These are phyloP conservation scores for Aradophagus sp. DNA, from an alignment of 1,140 invertebrate genomes.

Conservation along the genomic window DNA sequence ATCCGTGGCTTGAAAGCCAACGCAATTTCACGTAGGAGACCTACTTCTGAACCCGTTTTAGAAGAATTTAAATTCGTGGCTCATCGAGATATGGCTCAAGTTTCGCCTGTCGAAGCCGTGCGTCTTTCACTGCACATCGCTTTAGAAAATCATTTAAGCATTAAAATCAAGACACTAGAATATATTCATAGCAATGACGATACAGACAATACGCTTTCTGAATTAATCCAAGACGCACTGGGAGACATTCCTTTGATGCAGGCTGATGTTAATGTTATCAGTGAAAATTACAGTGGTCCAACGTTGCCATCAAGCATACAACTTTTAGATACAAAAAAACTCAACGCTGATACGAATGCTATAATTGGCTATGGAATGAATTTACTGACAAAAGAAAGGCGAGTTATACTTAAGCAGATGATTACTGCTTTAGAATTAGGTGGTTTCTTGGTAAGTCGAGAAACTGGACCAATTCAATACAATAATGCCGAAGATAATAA, in stretches of 20 bases:
- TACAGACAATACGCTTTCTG: slow-evolving; percentile 71
- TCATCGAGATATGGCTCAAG: slow-evolving; percentile 59
- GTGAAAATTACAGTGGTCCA: slow-evolving; percentile 64
- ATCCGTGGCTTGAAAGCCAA: slow-evolving; percentile 87
- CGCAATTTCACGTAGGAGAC: slow-evolving; percentile 82
- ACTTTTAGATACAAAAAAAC: slow-evolving; percentile 77
- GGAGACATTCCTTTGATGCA: slow-evolving; percentile 80
- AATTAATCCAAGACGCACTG: slow-evolving; percentile 76
- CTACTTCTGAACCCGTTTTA: slow-evolving; percentile 79
- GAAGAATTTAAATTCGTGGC: slow-evolving; percentile 85
- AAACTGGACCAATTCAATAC: slow-evolving; percentile 55
- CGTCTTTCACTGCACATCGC: slow-evolving; percentile 81
- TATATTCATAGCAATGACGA: slow-evolving; percentile 75
- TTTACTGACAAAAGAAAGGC: slow-evolving; percentile 53
- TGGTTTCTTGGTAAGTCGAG: slow-evolving; percentile 74
- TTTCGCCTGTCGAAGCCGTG: slow-evolving; percentile 72
- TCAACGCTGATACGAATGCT: slow-evolving; percentile 74
- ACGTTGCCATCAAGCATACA: slow-evolving; percentile 69
- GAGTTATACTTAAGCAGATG: slow-evolving; percentile 57
- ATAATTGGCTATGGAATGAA: slow-evolving; percentile 74
- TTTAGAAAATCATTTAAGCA: slow-evolving; percentile 83
- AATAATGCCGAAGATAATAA: slow-evolving; percentile 58
- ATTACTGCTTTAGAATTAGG: slow-evolving; percentile 63
- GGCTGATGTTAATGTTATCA: slow-evolving; percentile 74
- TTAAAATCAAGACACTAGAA: slow-evolving; percentile 85